phyloP scores from a whole-genome alignment of 2,113 vertebrate genomes.

The Sterna hirundo region DNA sequence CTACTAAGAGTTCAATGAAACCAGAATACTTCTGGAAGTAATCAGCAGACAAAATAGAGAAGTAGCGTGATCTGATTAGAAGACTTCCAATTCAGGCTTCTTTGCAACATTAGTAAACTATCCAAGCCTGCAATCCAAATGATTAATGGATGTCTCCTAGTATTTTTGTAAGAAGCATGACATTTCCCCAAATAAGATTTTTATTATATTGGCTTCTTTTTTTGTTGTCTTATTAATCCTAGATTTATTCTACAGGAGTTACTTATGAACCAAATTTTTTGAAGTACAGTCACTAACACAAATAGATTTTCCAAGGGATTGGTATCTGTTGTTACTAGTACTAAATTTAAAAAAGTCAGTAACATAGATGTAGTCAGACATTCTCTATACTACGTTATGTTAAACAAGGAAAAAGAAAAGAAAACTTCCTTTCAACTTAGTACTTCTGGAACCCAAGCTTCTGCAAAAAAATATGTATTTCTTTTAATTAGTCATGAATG shows the following conservation, averaged over 20 bases:
- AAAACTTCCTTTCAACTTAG: neutral
- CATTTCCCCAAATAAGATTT: constrained; percentile 9
- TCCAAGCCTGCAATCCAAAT: neutral
- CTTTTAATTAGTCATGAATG: neutral
- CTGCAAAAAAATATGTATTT: neutral
- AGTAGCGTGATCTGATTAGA: constrained; percentile 31
- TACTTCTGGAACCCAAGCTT: neutral
- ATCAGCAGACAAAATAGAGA: neutral
- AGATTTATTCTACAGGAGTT: constrained; percentile 2
- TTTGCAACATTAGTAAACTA: constrained; percentile 8
- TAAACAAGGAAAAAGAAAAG: neutral
- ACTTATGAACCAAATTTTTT: neutral
- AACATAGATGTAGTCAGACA: neutral
- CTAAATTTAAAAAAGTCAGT: neutral
- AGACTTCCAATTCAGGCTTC: constrained; percentile 11
- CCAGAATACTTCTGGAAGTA: constrained; percentile 26
- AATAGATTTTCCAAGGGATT: neutral
- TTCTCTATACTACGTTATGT: neutral
- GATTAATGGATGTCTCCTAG: neutral
- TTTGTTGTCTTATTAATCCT: neutral
- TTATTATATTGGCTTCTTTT: neutral
- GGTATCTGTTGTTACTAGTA: neutral
- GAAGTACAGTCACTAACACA: neutral
- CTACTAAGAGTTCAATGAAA: constrained; percentile 20
- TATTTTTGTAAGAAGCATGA: constrained; percentile 23